A percentile compares a stretch with the other conserved stretches of the same genome.
phyloP scores from a whole-genome alignment of 2,797 vertebrate species.

The Hemitrygon akajei region DNA sequence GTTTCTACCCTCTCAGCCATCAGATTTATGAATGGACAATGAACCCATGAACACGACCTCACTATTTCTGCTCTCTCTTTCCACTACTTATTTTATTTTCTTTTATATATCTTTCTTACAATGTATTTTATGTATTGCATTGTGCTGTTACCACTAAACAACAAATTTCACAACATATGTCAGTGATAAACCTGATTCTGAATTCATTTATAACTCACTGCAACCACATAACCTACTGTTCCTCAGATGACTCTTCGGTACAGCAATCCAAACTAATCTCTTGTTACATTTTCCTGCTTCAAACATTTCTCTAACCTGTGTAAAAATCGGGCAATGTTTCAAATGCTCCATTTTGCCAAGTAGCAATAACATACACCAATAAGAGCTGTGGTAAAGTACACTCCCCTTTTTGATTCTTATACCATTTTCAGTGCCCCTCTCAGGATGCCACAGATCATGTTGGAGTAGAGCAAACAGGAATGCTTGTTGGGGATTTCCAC shows the following conservation, averaged over 20 bases:
- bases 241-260: neutral
- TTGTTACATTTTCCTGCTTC: neutral
- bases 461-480: slow-evolving; percentile 26
- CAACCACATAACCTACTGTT: neutral
- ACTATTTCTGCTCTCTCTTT: too few species aligned
- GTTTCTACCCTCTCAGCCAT: too few species aligned
- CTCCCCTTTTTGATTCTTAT: neutral
- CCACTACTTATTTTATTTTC: too few species aligned
- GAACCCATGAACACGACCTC: too few species aligned
- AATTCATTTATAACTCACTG: neutral
- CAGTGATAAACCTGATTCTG: too few species aligned
- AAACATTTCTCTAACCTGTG: neutral
- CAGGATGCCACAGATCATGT: slow-evolving; percentile 34
- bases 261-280: neutral
- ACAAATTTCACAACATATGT: too few species aligned
- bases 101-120: too few species aligned
- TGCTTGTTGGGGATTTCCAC: slow-evolving; percentile 23
- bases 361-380: neutral
- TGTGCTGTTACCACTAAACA: too few species aligned
- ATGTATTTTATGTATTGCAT: too few species aligned
- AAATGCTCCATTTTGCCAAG: neutral
- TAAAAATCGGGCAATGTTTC: neutral
- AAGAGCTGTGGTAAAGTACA: neutral
- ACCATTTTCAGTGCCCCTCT: slow-evolving; percentile 35
- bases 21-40: too few species aligned